These are phyloP conservation scores for Orthosia gothica DNA, from an alignment of 2,888 invertebrate genomes.

Conservation along the genomic window DNA sequence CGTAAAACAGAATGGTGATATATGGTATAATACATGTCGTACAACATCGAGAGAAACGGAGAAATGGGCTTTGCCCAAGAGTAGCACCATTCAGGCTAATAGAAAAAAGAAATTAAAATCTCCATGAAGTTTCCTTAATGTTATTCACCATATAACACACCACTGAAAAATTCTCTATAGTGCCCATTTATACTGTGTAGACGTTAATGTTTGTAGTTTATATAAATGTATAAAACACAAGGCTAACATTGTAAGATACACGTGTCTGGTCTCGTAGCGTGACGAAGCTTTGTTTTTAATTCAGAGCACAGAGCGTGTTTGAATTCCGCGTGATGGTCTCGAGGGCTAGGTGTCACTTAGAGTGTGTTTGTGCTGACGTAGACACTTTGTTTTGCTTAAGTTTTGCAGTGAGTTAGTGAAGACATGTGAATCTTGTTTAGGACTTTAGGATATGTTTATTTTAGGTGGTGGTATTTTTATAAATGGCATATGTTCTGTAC, in stretches of 20 bases:
- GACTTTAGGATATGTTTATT: background rate
- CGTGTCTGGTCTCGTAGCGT: slow-evolving; percentile 1
- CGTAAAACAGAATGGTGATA: no score
- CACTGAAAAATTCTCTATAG: no score
- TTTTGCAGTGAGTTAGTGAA: background rate
- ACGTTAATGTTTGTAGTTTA: no score
- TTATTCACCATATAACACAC: no score
- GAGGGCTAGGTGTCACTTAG: no score
- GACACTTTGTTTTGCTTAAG: slow-evolving; percentile 18
- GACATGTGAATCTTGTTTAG: background rate
- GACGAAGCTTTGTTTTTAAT: slow-evolving; percentile 24
- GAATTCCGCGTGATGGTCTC: slow-evolving; percentile 30
- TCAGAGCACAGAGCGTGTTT: slow-evolving; percentile 29
- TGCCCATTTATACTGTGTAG: no score
- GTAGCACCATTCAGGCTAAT: no score
- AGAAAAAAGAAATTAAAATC: no score
- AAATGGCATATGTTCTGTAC: background rate
- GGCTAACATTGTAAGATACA: slow-evolving; percentile 4
- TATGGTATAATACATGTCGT: no score
- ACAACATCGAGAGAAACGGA: no score
- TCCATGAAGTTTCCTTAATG: no score
- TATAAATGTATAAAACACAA: background rate
- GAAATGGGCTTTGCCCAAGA: no score
- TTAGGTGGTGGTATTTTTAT: background rate
- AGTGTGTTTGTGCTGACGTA: slow-evolving; percentile 9